These are phyloP conservation scores for Nycticryphes semicollaris DNA, from an alignment of 2,113 vertebrate species.

Conservation along the genomic window DNA sequence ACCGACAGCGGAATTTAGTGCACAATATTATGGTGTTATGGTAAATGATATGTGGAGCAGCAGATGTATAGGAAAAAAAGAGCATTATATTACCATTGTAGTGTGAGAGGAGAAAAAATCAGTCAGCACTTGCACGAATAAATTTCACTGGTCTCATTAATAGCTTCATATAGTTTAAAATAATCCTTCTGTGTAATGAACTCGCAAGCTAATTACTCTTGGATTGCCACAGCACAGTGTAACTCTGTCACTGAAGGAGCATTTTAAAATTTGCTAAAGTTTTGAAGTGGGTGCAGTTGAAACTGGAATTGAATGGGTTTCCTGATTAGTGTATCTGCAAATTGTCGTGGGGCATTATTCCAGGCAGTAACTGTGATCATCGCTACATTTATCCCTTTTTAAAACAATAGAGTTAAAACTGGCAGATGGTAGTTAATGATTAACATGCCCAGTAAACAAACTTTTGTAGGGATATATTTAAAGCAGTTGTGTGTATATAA, in stretches of 20 bases:
- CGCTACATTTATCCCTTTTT: background rate
- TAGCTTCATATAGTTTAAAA: slow-evolving; percentile 40
- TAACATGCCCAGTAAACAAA: slow-evolving; percentile 37
- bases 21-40: background rate
- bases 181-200: slow-evolving; percentile 25
- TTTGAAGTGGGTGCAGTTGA: background rate
- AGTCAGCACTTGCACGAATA: background rate
- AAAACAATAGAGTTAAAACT: slow-evolving; percentile 10
- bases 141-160: background rate
- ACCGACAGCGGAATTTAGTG: background rate
- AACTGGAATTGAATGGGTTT: background rate
- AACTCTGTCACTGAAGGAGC: background rate
- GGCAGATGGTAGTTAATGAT: slow-evolving; percentile 41
- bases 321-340: background rate
- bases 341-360: background rate
- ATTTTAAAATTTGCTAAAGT: background rate
- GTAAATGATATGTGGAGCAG: background rate
- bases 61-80: background rate
- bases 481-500: slow-evolving; percentile 34
- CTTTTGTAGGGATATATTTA: slow-evolving; percentile 10
- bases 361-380: background rate
- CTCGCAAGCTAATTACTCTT: slow-evolving; percentile 10
- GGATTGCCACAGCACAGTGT: background rate
- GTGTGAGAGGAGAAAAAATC: slow-evolving; percentile 1
- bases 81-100: background rate